Percentiles rank a stretch among this genome's conserved stretches.
phyloP scores from a whole-genome alignment of 92 coral and sea anemone species.

The Diadumene lineata region DNA sequence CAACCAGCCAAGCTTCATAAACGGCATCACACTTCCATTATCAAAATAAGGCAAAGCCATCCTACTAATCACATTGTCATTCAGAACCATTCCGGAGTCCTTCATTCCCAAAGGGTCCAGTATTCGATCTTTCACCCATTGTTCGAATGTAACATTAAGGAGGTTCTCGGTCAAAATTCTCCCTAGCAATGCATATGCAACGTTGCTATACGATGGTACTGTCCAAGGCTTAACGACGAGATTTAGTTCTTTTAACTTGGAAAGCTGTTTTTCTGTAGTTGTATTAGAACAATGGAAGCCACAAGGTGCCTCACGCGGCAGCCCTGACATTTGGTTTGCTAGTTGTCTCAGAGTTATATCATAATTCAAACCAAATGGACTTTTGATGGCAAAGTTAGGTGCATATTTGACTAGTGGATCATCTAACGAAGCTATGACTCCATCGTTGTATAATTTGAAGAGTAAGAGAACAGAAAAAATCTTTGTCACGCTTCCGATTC shows the following conservation, averaged over 20 bases:
- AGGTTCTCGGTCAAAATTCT: constrained; percentile 63
- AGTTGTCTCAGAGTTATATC: constrained; percentile 47
- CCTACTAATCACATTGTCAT: constrained; percentile 14
- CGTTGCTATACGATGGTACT: constrained; percentile 70
- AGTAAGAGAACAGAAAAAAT: constrained; percentile 43
- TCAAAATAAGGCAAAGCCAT: constrained; percentile 48
- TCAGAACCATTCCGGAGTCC: constrained; percentile 49
- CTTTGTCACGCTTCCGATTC: constrained; percentile 55
- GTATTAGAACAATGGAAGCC: constrained; percentile 40
- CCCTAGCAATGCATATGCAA: constrained; percentile 69
- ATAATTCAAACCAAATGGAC: constrained; percentile 19
- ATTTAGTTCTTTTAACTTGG: constrained; percentile 24
- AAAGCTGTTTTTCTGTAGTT: constrained; percentile 46
- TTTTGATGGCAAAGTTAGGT: constrained; percentile 35
- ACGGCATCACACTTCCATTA: constrained; percentile 46
- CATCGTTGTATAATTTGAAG: constrained; percentile 46
- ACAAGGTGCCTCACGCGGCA: constrained; percentile 69
- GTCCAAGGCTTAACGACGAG: constrained; percentile 59
- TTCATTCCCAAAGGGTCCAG: constrained; percentile 59
- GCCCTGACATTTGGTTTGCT: constrained; percentile 56
- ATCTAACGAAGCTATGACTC: constrained; percentile 45
- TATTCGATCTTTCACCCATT: constrained; percentile 46
- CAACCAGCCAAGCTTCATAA: constrained; percentile 55
- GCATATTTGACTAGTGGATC: constrained; percentile 46
- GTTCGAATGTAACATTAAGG: constrained; percentile 60